Percentiles rank a stretch among this genome's conserved stretches.
These are phyloP conservation scores for Nematolebias whitei DNA, from an alignment of 2,113 vertebrate species.

Conservation along the genomic window DNA sequence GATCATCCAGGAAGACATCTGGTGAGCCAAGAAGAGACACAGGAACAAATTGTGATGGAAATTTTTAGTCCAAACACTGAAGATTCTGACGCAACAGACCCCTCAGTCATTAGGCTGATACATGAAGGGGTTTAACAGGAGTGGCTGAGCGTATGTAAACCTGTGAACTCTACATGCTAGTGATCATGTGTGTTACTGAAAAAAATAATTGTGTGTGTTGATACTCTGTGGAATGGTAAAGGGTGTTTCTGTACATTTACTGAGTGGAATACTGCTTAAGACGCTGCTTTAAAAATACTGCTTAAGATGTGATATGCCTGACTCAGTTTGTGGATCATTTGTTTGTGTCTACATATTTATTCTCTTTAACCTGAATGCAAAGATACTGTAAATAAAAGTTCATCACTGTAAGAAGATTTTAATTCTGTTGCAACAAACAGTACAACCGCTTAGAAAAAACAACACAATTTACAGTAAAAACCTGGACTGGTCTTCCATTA, in stretches of 20 bases:
- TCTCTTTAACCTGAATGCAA: conserved; percentile 34
- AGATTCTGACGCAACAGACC: conserved; percentile 44
- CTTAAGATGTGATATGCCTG: conserved; percentile 24
- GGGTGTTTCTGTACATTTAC: conserved; percentile 8
- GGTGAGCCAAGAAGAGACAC: conserved; percentile 34
- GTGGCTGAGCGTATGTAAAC: conserved; percentile 10
- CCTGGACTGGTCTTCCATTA: conserved; percentile 46
- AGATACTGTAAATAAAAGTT: conserved; percentile 41
- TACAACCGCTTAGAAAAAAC: conserved; percentile 15
- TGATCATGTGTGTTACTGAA: background rate
- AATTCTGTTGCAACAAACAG: conserved; percentile 29
- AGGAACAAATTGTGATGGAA: conserved; percentile 34
- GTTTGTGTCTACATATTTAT: conserved; percentile 65
- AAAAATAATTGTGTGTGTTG: background rate
- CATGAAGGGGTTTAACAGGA: conserved; percentile 10
- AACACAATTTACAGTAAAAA: conserved; percentile 28
- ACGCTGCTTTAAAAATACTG: conserved; percentile 17
- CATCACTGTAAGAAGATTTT: conserved; percentile 32
- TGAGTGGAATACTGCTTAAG: conserved; percentile 14
- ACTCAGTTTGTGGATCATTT: conserved; percentile 15
- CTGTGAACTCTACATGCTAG: too few species aligned
- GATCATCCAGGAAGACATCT: conserved; percentile 9
- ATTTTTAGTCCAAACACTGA: conserved; percentile 24
- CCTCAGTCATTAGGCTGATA: background rate
- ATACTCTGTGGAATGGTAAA: conserved; percentile 15